phyloP scores from a whole-genome alignment of 2,797 vertebrate species.

The Eulemur coronatus region DNA sequence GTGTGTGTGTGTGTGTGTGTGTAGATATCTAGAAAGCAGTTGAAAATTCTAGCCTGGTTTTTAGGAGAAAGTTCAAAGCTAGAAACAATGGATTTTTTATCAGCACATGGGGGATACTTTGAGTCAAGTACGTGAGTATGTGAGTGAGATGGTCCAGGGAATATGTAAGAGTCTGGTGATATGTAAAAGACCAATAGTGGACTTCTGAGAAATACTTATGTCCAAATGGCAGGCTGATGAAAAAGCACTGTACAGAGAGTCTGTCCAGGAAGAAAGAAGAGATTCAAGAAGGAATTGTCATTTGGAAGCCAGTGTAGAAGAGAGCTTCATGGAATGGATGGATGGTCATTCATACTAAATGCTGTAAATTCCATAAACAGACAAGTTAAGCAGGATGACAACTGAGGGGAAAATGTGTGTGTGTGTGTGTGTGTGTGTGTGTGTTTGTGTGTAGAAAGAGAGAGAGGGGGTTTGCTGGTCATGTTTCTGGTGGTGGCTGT shows the following conservation, averaged over 20 bases:
- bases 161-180: background rate
- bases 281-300: background rate
- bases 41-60: background rate
- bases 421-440: background rate
- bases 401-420: background rate
- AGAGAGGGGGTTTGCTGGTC: background rate
- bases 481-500: background rate
- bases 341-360: background rate
- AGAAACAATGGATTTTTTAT: background rate
- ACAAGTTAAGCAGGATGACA: background rate
- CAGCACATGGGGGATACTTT: background rate
- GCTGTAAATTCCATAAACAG: background rate
- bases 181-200: background rate
- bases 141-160: background rate
- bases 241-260: background rate
- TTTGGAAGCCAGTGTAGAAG: background rate
- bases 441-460: background rate
- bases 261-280: background rate
- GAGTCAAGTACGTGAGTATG: background rate
- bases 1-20: background rate
- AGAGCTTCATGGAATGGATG: background rate
- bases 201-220: background rate
- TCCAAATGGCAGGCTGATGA: background rate
- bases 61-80: background rate
- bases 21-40: background rate